Conservation (phyloP, 1,140 invertebrate genomes). For the Pogonognathellus flavescens region DNA sequence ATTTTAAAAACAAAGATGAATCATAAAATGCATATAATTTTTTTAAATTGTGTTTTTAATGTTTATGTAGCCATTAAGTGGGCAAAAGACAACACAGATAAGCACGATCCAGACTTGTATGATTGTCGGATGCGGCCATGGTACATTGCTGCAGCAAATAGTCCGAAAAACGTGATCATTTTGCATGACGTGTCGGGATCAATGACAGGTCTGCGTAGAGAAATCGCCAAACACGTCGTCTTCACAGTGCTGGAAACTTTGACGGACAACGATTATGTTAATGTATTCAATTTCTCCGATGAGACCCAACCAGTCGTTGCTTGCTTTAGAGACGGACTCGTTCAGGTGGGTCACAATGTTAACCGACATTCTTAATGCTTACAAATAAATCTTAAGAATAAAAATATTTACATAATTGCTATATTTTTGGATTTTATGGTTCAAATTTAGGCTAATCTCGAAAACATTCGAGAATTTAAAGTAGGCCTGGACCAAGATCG, state of each 20-base stretch:
- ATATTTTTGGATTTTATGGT: neutral
- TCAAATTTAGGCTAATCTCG: slow-evolving; percentile 78
- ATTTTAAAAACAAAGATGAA: too few species aligned
- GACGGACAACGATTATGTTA: slow-evolving; percentile 98
- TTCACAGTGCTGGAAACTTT: slow-evolving; percentile 92
- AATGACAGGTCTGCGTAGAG: slow-evolving; percentile 93
- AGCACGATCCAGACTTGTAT: slow-evolving; percentile 79
- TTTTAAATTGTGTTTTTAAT: neutral
- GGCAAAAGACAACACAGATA: slow-evolving; percentile 70
- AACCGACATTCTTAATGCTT: neutral
- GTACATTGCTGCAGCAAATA: slow-evolving; percentile 98
- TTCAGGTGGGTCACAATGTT: slow-evolving; percentile 72
- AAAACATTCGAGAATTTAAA: slow-evolving; percentile 84
- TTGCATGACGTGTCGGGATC: slow-evolving; percentile 96
- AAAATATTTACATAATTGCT: neutral
- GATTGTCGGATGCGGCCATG: slow-evolving; percentile 90
- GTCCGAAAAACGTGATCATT: slow-evolving; percentile 97
- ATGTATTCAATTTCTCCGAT: slow-evolving; percentile 85
- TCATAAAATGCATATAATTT: too few species aligned
- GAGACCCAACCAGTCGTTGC: slow-evolving; percentile 78
- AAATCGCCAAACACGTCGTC: slow-evolving; percentile 94
- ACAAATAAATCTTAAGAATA: neutral
- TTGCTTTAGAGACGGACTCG: slow-evolving; percentile 86
- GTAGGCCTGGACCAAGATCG: slow-evolving; percentile 76
- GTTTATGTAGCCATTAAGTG: slow-evolving; percentile 75